Evolutionary conservation across 2,888 invertebrate species (phyloP), one percentile per base, ranked within the genome.

Genomic region (Cremastinae sp.): DNA sequence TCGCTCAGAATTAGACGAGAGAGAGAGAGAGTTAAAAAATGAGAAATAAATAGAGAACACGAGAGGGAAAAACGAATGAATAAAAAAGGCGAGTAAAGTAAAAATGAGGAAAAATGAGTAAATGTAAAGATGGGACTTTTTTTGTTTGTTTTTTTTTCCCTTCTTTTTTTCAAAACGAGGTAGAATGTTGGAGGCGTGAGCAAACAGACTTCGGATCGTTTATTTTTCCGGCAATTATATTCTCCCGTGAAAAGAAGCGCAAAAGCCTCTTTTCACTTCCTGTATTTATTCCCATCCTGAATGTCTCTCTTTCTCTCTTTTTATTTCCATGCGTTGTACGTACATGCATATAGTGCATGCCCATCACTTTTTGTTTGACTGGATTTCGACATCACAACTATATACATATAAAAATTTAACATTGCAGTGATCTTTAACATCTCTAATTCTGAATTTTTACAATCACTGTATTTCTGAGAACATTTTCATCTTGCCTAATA

Each of bases 151-250:
- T 54, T 53, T 36, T 53, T 53, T n/a, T 12, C 0, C 12, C 7
- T 53, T 53, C 22, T 53, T 41, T 62, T 62, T 62, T 47, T 10
- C 20, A 59, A 28, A 61, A 58, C 65, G 65, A 47, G 38, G 61
- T 45, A 34, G 66, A 72, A 34, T 43, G 41, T 56, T 58, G 78
- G 79, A 81, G 83, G 82, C 81, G 82, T 79, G 83, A 82, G 85
- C 85, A 87, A 87, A 87, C 86, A 86, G 84, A 85, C 84, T 82
- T 82, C 79, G 83, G 82, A 86, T 87, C 85, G 85, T 88, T 88
- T 88, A 87, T 88, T 88, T 88, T 88, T 85, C 86, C 86, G 87
- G 87, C 88, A 88, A 88, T 88, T 88, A 88, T 87, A 87, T 87
- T 86, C 85, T 85, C 84, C 84, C 82, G 82, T 88, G 84, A 87